Base-by-base conservation (phyloP, 2,888 invertebrate species). In the Melangyna quadrimaculata region DNA sequence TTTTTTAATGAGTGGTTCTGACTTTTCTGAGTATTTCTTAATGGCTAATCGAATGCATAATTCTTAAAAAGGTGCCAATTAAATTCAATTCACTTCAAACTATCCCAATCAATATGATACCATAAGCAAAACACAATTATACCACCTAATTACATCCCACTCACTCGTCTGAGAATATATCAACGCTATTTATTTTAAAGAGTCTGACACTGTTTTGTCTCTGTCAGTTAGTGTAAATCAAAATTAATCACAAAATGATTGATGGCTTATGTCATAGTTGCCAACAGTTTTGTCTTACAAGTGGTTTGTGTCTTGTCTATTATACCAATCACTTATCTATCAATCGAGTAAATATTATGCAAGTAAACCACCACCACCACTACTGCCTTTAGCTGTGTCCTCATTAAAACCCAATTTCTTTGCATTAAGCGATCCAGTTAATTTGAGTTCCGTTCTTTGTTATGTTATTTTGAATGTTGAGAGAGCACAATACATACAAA, bases 371-470 rank as follows among this genome's bases (percentile, higher is more conserved):
- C 53, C 74, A 53, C 24, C 51, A 29, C 14, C 22, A 5, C 24
- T 0, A n/a, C 40, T 14, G 5, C 63, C 55, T 35, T 29, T 43
- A 12, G 61, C 32, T 55, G 8, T 72, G 71, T 73, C 37, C 73
- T 70, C 78, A 83, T 78, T 70, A 74, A 70, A 63, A 59, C 32
- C 10, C 77, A 71, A 77, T 73, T 74, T 35, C 70, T 45, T 80
- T 71, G 57, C 57, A 75, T 59, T 70, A 53, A n/a, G 55, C 78
- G 45, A 83, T 73, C 78, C 17, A 73, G 65, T 78, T 78, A 72
- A 78, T 67, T 65, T 65, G 8, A 43, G 48, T 73, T 72, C 29
- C 65, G 40, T 63, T 57, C 78, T 72, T 51, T 67, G 55, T 81
- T 59, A 29, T 27, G 27, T 17, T 14, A 1, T 22, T 19, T 27